These are phyloP conservation scores for Netelia fuscicornis DNA, from an alignment of 2,888 invertebrate genomes.

Conservation along the genomic window DNA sequence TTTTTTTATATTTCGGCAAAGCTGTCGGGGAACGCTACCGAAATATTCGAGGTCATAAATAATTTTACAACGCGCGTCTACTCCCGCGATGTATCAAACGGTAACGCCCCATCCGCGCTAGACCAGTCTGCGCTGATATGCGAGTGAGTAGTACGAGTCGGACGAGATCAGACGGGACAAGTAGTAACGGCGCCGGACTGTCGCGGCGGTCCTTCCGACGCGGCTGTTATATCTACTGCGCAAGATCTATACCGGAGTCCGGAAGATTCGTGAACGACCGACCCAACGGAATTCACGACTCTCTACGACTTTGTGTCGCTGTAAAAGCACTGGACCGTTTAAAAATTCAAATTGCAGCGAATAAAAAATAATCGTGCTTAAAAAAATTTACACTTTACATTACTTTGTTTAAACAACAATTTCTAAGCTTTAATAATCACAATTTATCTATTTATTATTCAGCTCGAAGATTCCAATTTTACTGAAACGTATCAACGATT, in stretches of 20 bases:
- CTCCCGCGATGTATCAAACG: neutral
- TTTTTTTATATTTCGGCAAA: neutral
- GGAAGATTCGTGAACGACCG: neutral
- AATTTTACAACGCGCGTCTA: slow-evolving; percentile 31
- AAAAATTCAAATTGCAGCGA: neutral
- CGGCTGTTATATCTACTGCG: slow-evolving; percentile 2
- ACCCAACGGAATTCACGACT: neutral
- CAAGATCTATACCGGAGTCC: neutral
- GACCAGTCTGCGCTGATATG: neutral
- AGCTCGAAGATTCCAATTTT: neutral
- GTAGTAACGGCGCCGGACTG: slow-evolving; percentile 59
- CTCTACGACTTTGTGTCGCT: neutral
- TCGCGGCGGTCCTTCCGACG: slow-evolving; percentile 47
- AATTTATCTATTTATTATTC: neutral
- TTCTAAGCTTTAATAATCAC: too few relatives aligned
- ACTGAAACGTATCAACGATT: neutral
- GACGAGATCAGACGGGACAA: slow-evolving; percentile 52
- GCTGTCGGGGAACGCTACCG: neutral
- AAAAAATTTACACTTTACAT: too few relatives aligned
- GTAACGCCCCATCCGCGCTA: neutral
- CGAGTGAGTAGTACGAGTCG: slow-evolving; percentile 52
- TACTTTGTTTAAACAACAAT: too few relatives aligned
- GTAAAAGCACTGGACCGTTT: neutral
- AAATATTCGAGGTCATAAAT: slow-evolving; percentile 38
- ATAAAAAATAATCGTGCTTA: neutral